Evolutionary conservation across 1,140 invertebrate species (phyloP), one percentile per base, ranked within the genome.

Genomic region (Drosophila sp.): DNA sequence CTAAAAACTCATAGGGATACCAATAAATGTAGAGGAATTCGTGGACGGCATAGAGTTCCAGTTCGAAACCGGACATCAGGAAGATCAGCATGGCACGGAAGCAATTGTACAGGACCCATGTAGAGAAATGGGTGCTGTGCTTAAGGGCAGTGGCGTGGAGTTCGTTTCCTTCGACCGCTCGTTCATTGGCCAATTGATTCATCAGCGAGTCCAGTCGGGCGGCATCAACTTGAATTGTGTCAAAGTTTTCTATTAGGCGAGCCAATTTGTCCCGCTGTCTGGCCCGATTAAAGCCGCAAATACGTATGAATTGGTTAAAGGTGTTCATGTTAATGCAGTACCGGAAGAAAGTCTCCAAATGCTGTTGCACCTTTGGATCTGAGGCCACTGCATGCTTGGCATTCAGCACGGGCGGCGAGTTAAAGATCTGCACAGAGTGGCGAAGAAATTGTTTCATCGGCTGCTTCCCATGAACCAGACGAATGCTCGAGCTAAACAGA

Each of bases 11-110:
- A 92, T 98, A 98, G 29, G 99, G 93, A 92, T 99, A 99, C 97
- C 97, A 98, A 93, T 96, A 98, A 73, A 98, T 96, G 90, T 98
- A 99, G 82, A 98, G 96, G 93, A 97, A 99, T 93, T 99, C 98
- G 91, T 99, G 98, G n/a, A 96, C 95, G 47, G 97, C 97, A 93
- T 99, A 99, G 0, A 99, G 93, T 92, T 99, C 98, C 17, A 99
- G 93, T 90, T 99, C 98, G 84, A 99, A 98, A 0, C 98, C 98
- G 60, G 97, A 96, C 66, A 99, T 94, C 27, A 99, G 93, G 93
- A 98, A 99, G 92, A 98, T 96, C 66, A 98, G 96, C 97, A 99
- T 99, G n/a, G 98, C 95, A 70, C 97, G 94, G 17, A 99, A 93
- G n/a, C 97, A 98, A 92, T 99, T 97, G 93, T 98, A 99, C 54